phyloP scores from a whole-genome alignment of 1,140 invertebrate genomes.

The Drosophila nikananu region DNA sequence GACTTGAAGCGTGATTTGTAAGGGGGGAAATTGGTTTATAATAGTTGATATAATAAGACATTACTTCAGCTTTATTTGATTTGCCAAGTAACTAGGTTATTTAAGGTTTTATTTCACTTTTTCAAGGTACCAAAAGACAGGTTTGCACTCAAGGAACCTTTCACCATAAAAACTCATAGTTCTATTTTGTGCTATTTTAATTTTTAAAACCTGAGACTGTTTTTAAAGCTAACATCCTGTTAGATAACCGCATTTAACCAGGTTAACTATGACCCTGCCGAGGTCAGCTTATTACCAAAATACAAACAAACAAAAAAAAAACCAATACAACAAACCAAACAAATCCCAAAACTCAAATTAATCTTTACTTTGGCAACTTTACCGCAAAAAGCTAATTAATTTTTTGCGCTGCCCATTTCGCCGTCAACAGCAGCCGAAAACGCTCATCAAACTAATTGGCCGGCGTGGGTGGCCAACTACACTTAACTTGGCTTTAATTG shows the following conservation, averaged over 20 bases:
- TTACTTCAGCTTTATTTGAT: no score
- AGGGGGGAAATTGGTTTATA: background rate
- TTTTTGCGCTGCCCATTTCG: slow-evolving; percentile 31
- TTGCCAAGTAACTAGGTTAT: background rate
- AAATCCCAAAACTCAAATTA: slow-evolving; percentile 32
- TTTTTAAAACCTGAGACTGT: background rate
- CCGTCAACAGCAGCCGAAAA: slow-evolving; percentile 27
- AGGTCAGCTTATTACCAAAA: slow-evolving; percentile 6
- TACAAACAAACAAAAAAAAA: background rate
- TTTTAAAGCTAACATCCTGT: background rate
- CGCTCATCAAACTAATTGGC: slow-evolving; percentile 55
- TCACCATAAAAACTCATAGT: background rate
- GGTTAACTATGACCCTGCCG: background rate
- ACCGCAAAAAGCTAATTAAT: slow-evolving; percentile 53
- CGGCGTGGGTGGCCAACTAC: slow-evolving; percentile 55
- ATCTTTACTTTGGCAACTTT: slow-evolving; percentile 40
- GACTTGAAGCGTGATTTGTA: background rate
- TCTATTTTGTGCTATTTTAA: background rate
- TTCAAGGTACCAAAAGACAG: background rate
- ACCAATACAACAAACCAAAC: background rate
- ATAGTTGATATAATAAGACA: background rate
- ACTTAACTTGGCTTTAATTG: slow-evolving; percentile 46
- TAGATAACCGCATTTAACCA: background rate
- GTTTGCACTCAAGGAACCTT: no score
- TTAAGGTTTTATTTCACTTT: background rate